Evolutionary conservation across 2,113 vertebrate species (phyloP), one percentile per base, ranked within the genome.

Genomic region (Myrmophylax atrothorax): DNA sequence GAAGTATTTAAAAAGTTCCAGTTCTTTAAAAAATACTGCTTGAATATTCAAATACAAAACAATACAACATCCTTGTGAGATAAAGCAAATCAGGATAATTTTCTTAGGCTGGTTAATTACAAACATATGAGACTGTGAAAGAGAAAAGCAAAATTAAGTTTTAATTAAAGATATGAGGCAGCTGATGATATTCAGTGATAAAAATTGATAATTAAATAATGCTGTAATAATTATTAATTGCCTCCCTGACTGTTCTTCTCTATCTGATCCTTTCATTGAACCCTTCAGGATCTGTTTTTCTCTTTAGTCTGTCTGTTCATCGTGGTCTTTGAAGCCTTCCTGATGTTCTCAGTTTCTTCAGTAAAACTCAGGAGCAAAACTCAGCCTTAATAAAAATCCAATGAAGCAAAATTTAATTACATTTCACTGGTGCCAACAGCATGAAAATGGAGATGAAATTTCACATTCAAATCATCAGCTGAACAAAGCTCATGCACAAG

Each of bases 171-270:
- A 87, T 53, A 86, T 17, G 44, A 90, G 63, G 46, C 3, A 1
- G 55, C 13, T 23, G 66, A 82, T 87, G 67, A 60, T 58, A 69
- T 40, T 87, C 74, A 68, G 77, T 76, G 67, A 83, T 85, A 73
- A 84, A 84, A 91, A 76, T 22, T 49, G 47, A 86, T 84, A 86
- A 93, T 89, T 94, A 87, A 91, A 96, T 87, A 84, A 87, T 62
- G 59, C 23, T 60, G 69, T 78, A 96, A 89, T 93, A 91, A 89
- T 88, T 87, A 91, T 84, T 92, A 95, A 92, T 95, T 80, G 50
- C 40, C 85, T 91, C 33, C 44, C 63, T 74, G 49, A 19, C 59
- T 88, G 44, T 73, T 89, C 13, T n/a, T 89, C 40, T 94, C 46
- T 63, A 62, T 56, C 87, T 78, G 74, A 87, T 74, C n/a, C 63